Evolutionary conservation across 1,140 invertebrate species (phyloP), one percentile per base, ranked within the genome.

Genomic region (Lordiphosa mommai): DNA sequence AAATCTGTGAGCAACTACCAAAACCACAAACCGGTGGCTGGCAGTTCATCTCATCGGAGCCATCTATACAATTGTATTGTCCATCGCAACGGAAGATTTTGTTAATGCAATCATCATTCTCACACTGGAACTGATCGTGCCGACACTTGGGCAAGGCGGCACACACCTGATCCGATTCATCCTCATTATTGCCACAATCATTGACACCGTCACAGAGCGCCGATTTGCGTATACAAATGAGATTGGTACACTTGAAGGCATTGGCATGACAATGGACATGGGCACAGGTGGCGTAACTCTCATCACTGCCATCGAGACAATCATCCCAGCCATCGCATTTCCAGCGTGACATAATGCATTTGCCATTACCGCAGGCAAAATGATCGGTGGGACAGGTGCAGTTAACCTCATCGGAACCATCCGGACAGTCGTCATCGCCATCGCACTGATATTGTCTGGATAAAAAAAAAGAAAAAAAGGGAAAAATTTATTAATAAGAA

Each of bases 281-380:
- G 6, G 92, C 94, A 84, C 96, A 97, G 32, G 96, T 91, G 2
- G 91, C 89, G 1, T 93, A 90, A 37, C 92, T 92, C 89, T 99
- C 97, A 89, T 99, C 97, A 0, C 95, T 96, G 20, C 92, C 92
- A 73, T 96, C 95, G 1, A 93, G 92, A 71, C 95, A 96, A 77
- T 95, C 94, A 53, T 94, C 93, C 86, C 94, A 94, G 40, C 89
- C 88, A 58, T 92, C 94, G 64, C 94, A 95, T 13, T 94, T 91
- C 94, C 95, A 96, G 59, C 95, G 91, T 0, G 93, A 94, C 2
- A 96, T 96, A 27, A 99, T 96, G 85, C 98, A 99, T 85, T 97
- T 98, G 23, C 96, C 94, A 87, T 98, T 99, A 10, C 89, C 92
- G 37, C 77, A 82, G 37, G 67, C 77, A 89, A 98, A 98, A 86